Evolutionary conservation across 2,113 vertebrate species (phyloP), one percentile per base, ranked within the genome.

Genomic region (Neotoma lepida): DNA sequence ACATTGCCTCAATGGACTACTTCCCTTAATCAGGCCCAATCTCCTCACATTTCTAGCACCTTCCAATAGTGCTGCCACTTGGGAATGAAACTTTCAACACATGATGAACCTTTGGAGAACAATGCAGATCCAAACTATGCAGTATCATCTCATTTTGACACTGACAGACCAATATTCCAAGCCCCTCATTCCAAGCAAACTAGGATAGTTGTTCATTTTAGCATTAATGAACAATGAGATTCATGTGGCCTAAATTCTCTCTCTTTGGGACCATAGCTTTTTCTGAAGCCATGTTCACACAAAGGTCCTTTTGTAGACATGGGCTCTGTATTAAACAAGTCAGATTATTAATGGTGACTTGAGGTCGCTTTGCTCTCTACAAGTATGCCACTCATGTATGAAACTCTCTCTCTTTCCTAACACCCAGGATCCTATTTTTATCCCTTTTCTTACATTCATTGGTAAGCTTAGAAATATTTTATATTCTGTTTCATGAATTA

Each of bases 401-500:
- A 97, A 93, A 76, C 17, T 61, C 33, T 86, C 51, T 88, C 76
- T 95, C 86, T 80, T 88, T 46, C 58, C 77, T 94, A 77, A 94
- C 91, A 91, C 61, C 24, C 9, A 73, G 15, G 6, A 68, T 41
- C 30, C 66, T 93, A 74, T 88, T 78, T 89, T 85, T 84, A 94
- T 81, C 44, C 58, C 15, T 85, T 91, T 94, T 86, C 41, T 91
- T 89, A 33, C 22, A 66, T 93, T 24, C 44, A 58, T 73, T 86
- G 73, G 33, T 78, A 90, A 89, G 35, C n/a, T 73, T 85, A 85
- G 13, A 26, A 92, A 49, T 26, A 78, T 86, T 93, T 58, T 76
- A 77, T 86, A 77, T 5, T 81, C 17, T 89, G 12, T 64, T 92
- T 81, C 91, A 68, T 89, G 26, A 94, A 91, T 86, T 94, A 86